Evolutionary conservation across 2,113 vertebrate species (phyloP).

Genomic region (Pseudorasbora parva): DNA sequence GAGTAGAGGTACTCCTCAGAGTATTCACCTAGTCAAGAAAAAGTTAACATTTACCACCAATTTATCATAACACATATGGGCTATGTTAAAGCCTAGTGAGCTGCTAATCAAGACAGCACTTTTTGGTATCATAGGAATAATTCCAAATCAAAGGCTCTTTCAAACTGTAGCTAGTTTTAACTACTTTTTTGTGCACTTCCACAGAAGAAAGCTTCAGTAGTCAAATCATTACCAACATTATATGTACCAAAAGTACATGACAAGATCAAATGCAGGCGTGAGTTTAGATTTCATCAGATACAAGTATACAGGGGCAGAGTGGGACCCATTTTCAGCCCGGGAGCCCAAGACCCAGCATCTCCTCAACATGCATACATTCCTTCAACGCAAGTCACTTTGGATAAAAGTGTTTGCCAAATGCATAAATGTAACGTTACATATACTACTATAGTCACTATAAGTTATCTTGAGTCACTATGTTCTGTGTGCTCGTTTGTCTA

Average conservation of each 20-base stretch:
- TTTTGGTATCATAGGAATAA: background rate
- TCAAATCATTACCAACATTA: background rate
- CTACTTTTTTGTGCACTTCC: background rate
- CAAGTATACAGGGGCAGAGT: too few species aligned
- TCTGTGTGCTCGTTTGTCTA: too few species aligned
- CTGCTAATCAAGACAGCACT: background rate
- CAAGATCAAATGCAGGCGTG: background rate
- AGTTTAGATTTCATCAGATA: background rate
- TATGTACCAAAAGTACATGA: background rate
- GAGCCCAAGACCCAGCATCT: too few species aligned
- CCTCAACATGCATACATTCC: too few species aligned
- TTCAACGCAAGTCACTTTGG: too few species aligned
- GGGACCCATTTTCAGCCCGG: too few species aligned
- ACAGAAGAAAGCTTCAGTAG: background rate
- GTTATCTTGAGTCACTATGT: too few species aligned
- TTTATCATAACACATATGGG: background rate
- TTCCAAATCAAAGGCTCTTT: background rate
- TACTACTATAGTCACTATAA: too few species aligned
- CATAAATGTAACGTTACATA: too few species aligned
- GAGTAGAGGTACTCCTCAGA: constrained; percentile 83
- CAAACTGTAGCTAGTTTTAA: background rate
- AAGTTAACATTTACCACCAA: background rate
- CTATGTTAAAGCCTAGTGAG: background rate
- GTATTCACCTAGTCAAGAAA: constrained; percentile 77
- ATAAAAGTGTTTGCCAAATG: too few species aligned